Percentiles rank a stretch among this genome's conserved stretches.
These are phyloP conservation scores for Troides oblongomaculatus DNA, from an alignment of 2,888 invertebrate genomes.

Conservation along the genomic window DNA sequence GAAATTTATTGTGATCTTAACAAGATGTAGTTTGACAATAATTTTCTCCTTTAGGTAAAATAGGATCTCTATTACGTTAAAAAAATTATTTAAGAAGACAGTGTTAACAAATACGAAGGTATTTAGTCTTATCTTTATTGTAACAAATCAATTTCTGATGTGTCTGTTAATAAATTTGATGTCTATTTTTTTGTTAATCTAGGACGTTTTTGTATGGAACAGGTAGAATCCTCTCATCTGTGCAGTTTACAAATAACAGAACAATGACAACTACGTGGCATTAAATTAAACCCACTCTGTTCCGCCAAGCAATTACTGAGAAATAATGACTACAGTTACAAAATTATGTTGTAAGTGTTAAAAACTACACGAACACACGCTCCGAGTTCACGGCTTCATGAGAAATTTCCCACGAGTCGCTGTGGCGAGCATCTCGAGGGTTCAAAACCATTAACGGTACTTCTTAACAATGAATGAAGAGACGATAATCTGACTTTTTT, in stretches of 20 bases:
- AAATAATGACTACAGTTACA: conserved; percentile 36
- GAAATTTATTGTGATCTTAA: no score
- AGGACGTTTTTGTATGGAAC: no score
- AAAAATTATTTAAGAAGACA: no score
- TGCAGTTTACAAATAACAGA: not conserved
- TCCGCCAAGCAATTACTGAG: conserved; percentile 29
- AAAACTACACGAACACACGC: conserved; percentile 34
- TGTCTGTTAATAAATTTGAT: no score
- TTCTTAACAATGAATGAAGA: not conserved
- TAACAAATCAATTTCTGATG: no score
- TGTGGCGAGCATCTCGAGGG: conserved; percentile 21
- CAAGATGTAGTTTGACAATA: no score
- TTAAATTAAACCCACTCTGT: conserved; percentile 28
- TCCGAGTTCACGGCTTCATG: conserved; percentile 36
- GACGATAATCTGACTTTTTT: not conserved
- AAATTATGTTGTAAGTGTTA: conserved; percentile 37
- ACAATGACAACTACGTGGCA: conserved; percentile 11
- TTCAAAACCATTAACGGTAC: conserved; percentile 26
- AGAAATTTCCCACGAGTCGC: conserved; percentile 40
- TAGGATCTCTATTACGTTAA: no score
- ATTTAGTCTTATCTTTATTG: no score
- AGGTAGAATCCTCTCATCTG: not conserved
- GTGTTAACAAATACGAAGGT: no score
- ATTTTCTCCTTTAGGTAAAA: no score
- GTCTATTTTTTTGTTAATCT: no score